Conservation (phyloP, 1,140 invertebrate species). For the Platyscapa corneri region DNA sequence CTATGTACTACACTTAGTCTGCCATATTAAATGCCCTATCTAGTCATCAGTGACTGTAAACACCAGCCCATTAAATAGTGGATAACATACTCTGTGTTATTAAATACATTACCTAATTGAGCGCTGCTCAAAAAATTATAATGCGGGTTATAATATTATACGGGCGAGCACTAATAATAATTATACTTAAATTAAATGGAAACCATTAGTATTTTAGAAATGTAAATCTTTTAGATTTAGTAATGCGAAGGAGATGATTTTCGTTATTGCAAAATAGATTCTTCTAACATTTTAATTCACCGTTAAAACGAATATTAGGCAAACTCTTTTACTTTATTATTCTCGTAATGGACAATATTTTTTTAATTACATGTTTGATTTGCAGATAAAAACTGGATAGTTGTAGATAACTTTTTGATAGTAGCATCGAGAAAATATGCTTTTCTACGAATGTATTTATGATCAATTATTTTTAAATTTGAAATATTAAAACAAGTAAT, state of each 20-base stretch:
- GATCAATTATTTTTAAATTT: too few species aligned
- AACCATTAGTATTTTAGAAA: not conserved
- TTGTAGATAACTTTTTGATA: too few species aligned
- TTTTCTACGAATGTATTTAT: too few species aligned
- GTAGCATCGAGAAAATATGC: too few species aligned
- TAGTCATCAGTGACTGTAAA: not conserved
- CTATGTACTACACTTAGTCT: not conserved
- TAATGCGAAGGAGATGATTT: not conserved
- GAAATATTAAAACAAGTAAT: too few species aligned
- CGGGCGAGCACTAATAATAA: not conserved
- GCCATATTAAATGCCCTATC: not conserved
- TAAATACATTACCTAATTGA: not conserved
- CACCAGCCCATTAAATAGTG: not conserved
- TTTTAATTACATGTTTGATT: too few species aligned
- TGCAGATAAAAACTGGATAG: too few species aligned
- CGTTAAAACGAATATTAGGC: too few species aligned
- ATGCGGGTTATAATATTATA: not conserved
- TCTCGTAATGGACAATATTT: too few species aligned
- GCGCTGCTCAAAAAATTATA: not conserved
- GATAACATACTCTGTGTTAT: not conserved
- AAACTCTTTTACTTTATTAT: too few species aligned
- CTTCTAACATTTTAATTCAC: too few species aligned
- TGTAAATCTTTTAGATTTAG: not conserved
- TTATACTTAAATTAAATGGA: not conserved
- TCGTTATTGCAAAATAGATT: too few species aligned